These are phyloP conservation scores for Drosophila kepulauana DNA, from an alignment of 1,140 invertebrate genomes.

Conservation along the genomic window DNA sequence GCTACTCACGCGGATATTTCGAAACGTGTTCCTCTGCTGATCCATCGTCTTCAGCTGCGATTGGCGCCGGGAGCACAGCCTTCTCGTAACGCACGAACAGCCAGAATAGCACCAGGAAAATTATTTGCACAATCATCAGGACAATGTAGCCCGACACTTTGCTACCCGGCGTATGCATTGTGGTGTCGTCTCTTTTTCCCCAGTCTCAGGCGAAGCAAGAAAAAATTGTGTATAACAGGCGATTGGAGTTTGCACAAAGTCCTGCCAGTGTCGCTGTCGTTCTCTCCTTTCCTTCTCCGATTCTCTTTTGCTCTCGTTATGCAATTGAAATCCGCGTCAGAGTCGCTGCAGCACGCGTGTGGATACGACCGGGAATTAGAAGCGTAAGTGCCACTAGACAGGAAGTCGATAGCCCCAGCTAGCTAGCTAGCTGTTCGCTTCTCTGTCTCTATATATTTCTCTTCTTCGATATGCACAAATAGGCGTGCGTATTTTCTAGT, in stretches of 20 bases:
- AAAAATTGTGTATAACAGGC: constrained; percentile 22
- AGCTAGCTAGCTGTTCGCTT: neutral
- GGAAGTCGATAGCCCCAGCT: constrained; percentile 49
- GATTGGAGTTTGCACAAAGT: constrained; percentile 55
- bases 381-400: constrained; percentile 64
- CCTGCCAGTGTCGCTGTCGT: constrained; percentile 6
- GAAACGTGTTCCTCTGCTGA: constrained; percentile 81
- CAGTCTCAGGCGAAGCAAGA: neutral
- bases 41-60: constrained; percentile 68
- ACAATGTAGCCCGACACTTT: constrained; percentile 80
- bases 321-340: constrained; percentile 57
- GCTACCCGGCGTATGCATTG: constrained; percentile 77
- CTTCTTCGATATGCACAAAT: constrained; percentile 49
- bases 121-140: constrained; percentile 84
- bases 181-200: constrained; percentile 30
- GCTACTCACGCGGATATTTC: constrained; percentile 84
- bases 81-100: constrained; percentile 84
- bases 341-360: constrained; percentile 71
- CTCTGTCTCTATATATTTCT: neutral
- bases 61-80: constrained; percentile 64
- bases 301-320: neutral
- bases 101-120: constrained; percentile 82
- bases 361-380: constrained; percentile 52
- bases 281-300: neutral
- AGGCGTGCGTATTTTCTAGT: constrained; percentile 48